Conservation (phyloP, 2,797 vertebrate species). For the Clarias platycephalus region DNA sequence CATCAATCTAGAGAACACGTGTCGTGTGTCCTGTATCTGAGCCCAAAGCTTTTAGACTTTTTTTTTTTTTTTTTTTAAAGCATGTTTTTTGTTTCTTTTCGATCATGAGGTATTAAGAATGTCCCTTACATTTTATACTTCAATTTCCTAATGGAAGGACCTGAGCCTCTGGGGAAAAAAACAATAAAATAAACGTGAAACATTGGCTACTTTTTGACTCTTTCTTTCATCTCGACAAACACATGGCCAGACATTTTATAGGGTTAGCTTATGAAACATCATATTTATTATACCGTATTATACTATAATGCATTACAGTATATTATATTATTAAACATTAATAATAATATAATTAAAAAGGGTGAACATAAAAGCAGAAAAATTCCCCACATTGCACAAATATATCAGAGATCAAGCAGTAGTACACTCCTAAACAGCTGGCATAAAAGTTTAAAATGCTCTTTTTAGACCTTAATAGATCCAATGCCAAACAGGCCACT, state of each 20-base stretch:
- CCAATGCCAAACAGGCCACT: background rate
- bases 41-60: constrained; percentile 42
- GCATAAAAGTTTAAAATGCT: background rate
- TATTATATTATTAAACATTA: background rate
- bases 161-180: constrained; percentile 58
- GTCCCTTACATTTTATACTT: constrained; percentile 48
- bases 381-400: background rate
- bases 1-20: constrained; percentile 10
- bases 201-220: constrained; percentile 5
- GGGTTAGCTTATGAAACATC: background rate
- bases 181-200: constrained; percentile 55
- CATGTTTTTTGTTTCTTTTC: constrained; percentile 40
- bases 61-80: constrained; percentile 17
- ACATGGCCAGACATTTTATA: background rate
- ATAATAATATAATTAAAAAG: too few relatives aligned
- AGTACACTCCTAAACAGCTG: background rate
- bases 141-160: constrained; percentile 56
- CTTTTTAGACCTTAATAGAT: background rate
- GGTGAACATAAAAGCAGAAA: background rate
- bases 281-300: background rate
- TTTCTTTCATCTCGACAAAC: background rate
- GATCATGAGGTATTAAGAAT: constrained; percentile 39
- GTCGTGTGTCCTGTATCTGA: constrained; percentile 43
- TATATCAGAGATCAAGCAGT: background rate
- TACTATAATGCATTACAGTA: background rate